Evolutionary conservation across 1,140 invertebrate species (phyloP), one percentile per base, ranked within the genome.

Genomic region (Meloidogyne hapla): DNA sequence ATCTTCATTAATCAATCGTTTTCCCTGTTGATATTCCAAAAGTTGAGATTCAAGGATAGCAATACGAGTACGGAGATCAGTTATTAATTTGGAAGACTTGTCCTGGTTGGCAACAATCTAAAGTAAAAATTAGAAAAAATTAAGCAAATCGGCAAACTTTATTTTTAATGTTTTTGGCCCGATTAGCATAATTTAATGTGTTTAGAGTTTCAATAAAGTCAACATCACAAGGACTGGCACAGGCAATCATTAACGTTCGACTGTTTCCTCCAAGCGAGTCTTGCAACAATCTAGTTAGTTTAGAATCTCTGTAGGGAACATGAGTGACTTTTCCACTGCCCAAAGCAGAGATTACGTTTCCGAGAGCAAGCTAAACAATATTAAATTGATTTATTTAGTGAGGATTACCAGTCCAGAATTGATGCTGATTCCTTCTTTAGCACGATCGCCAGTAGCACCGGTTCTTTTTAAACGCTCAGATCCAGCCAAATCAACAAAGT

Each of bases 141-240:
- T 95, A 88, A 89, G 33, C 33, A 89, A 80, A 90, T 6, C 78
- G 80, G 8, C 76, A 75, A 21, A 85, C 93, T 85, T 93, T 93
- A 89, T 98, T 99, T 89, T 96, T 95, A 83, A 98, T 98, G 88
- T 98, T 98, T 66, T 94, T 90, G 0, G 96, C 95, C 80, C 96
- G 88, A 88, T 79, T 74, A 26, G 96, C 96, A 88, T 99, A 99
- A 86, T 97, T 96, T n/a, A 99, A 88, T 0, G 96, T 98, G 88
- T 97, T 98, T n/a, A 98, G 88, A 0, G 96, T 98, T 89, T 99
- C 96, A 92, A 97, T 96, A 88, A 98, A 98, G 89, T 99, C 96
- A 75, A 94, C 90, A 89, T 99, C 96, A 87, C 93, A 95, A 2
- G 96, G 96, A 26, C 94, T 96, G 26, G 98, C 92, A 88, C 96